Base-by-base conservation (phyloP, 2,888 invertebrate species). In the Netelia inedita region DNA sequence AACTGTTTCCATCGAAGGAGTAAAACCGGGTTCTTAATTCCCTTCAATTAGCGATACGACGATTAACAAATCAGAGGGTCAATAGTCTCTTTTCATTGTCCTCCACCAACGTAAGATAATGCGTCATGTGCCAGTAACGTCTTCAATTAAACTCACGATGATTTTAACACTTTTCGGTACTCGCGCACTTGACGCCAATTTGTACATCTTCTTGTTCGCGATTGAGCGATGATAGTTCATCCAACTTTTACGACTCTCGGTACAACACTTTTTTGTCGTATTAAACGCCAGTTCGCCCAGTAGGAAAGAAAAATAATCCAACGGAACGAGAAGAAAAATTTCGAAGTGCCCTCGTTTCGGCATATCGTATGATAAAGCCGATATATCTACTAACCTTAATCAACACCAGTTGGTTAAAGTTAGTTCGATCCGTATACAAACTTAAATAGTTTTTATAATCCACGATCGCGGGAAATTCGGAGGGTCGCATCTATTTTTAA, bases 401-500 rank as follows among this genome's bases (percentile, higher is more conserved):
- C 35, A 35, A 35, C 35, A 35, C 35, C 8, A 35, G 35, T 35
- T 35, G 35, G 35, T 35, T 35, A 35, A 35, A 35, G 35, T 35
- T 35, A 35, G 35, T 35, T 35, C 35, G 35, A 35, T 35, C 5
- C 35, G 35, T 53, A 16, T n/a, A 53, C 53, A 14, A 50, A 61
- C 65, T 72, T 71, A 19, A 79, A 84, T 81, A 84, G 76, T 84
- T 85, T 82, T 85, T 59, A 85, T 80, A 63, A 69, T 85, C 72
- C 65, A 5, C 57, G 65, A 69, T 21, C 68, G 66, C 59, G 43
- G 65, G 3, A 81, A 57, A 57, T 43, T 53, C 35, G 61, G 19
- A 78, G 35, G 66, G 84, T 85, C 81, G 81, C 81, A 78, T 85
- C 78, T 81, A 85, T 85, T 85, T 79, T 65, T 69, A 85, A 81